Evolutionary conservation across 2,797 vertebrate species (phyloP), one percentile per base, ranked within the genome.

Genomic region (Otolemur crassicaudatus): DNA sequence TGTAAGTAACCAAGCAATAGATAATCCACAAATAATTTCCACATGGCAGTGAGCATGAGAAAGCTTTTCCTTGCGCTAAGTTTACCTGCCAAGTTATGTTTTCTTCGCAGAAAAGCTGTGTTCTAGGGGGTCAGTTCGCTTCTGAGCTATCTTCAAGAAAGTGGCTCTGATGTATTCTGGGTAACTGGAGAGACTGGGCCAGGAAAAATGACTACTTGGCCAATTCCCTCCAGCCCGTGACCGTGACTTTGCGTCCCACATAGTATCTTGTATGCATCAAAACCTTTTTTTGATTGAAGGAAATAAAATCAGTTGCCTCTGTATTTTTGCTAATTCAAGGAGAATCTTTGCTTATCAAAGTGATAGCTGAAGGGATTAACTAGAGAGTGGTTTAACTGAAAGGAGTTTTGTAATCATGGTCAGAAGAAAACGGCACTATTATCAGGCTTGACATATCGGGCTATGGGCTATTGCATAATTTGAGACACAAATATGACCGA

Each of bases 331-430:
- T 60, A n/a, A 65, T 83, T 79, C 29, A 80, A 49, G 46, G 16
- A 76, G 90, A 80, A 46, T 83, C 89, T 92, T 84, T n/a, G 1
- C 87, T 96, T 86, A n/a, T 70, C 91, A 70, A 73, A 80, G 25
- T 20, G 56, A 95, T 90, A 58, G 46, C 56, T 49, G 56, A 84
- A 27, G 58, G 61, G 56, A 88, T 10, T 58, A 73, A 37, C 43
- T 1, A 6, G 84, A 75, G 61, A 79, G 92, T 29, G 46, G 91
- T 94, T 97, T 96, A 96, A 97, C 96, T 46, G 95, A 90, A 97
- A 95, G 84, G 73, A n/a, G 61, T 69, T 95, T 96, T 95, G 90
- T 91, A 94, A 94, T 91, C 75, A 75, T 79, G 81, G 61, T 92
- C 40, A n/a, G 40, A 56, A 84, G 90, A 56, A 49, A 92, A 87